Percentiles rank a stretch among this genome's conserved stretches.
Evolutionary conservation across 2,888 invertebrate genomes (phyloP).

Genomic region (Glomeris marginata): DNA sequence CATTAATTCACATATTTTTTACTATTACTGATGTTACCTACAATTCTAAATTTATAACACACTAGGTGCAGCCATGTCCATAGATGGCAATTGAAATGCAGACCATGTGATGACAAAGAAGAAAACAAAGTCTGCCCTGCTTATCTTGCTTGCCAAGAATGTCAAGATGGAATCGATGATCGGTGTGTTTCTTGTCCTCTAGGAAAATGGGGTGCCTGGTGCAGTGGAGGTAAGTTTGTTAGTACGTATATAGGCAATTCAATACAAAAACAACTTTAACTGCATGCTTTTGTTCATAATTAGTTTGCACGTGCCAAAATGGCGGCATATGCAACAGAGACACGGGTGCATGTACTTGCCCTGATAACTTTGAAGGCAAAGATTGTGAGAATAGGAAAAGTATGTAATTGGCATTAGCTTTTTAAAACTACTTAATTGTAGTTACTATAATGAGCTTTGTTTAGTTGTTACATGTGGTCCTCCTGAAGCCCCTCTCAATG

Average conservation of each 20-base stretch:
- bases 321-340: conserved; percentile 13
- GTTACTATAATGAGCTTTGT: too few species aligned
- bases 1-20: too few species aligned
- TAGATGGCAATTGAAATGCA: conserved; percentile 15
- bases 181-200: conserved; percentile 16
- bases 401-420: too few species aligned
- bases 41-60: too few species aligned
- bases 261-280: too few species aligned
- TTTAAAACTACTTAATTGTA: too few species aligned
- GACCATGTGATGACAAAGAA: conserved; percentile 15
- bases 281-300: too few species aligned
- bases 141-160: conserved; percentile 14
- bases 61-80: conserved; percentile 17
- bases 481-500: conserved; percentile 1
- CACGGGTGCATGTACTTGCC: conserved; percentile 14
- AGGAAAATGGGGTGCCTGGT: conserved; percentile 17
- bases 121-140: conserved; percentile 13
- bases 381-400: conserved; percentile 16
- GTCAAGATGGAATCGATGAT: conserved; percentile 8
- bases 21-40: too few species aligned
- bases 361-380: conserved; percentile 12
- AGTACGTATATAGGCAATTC: too few species aligned
- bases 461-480: not conserved
- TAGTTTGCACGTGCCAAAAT: conserved; percentile 17
- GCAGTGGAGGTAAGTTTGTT: conserved; percentile 17